Evolutionary conservation across 2,888 invertebrate genomes (phyloP).

Genomic region (Cybosia mesomella): DNA sequence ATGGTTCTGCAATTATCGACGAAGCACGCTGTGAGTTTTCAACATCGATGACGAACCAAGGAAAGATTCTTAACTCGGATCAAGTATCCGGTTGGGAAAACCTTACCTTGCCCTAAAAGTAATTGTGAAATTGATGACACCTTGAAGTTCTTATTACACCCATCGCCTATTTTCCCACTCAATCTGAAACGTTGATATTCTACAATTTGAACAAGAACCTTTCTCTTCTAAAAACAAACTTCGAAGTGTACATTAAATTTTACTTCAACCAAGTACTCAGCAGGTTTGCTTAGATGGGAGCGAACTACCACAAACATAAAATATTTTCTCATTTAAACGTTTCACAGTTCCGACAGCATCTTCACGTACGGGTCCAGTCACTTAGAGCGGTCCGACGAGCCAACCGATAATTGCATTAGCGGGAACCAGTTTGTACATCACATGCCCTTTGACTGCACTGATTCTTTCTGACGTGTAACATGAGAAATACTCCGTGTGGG

Average conservation of each 20-base stretch:
- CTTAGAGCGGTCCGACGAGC: slow-evolving; percentile 62
- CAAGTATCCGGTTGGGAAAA: slow-evolving; percentile 40
- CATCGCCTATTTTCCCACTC: slow-evolving; percentile 10
- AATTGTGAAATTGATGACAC: slow-evolving; percentile 24
- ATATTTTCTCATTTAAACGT: slow-evolving; percentile 45
- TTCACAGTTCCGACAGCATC: slow-evolving; percentile 35
- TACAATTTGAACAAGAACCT: neutral
- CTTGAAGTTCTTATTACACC: slow-evolving; percentile 8
- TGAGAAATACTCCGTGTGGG: slow-evolving; percentile 49
- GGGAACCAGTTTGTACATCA: slow-evolving; percentile 69
- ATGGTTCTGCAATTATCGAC: neutral
- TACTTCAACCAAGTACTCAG: slow-evolving; percentile 21
- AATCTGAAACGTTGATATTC: slow-evolving; percentile 2
- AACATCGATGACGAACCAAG: slow-evolving; percentile 33
- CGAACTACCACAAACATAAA: slow-evolving; percentile 35
- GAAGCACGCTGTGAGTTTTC: slow-evolving; percentile 25
- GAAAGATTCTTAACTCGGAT: slow-evolving; percentile 27
- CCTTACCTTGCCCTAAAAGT: slow-evolving; percentile 25
- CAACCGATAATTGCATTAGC: slow-evolving; percentile 75
- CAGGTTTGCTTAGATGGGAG: slow-evolving; percentile 26
- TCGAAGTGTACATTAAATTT: slow-evolving; percentile 14
- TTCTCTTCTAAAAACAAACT: slow-evolving; percentile 16
- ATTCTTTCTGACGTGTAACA: slow-evolving; percentile 66
- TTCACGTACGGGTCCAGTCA: slow-evolving; percentile 53
- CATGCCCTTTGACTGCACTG: slow-evolving; percentile 73